Evolutionary conservation across 2,888 invertebrate species (phyloP), one percentile per base, ranked within the genome.

Genomic region (Amphipyra berbera): DNA sequence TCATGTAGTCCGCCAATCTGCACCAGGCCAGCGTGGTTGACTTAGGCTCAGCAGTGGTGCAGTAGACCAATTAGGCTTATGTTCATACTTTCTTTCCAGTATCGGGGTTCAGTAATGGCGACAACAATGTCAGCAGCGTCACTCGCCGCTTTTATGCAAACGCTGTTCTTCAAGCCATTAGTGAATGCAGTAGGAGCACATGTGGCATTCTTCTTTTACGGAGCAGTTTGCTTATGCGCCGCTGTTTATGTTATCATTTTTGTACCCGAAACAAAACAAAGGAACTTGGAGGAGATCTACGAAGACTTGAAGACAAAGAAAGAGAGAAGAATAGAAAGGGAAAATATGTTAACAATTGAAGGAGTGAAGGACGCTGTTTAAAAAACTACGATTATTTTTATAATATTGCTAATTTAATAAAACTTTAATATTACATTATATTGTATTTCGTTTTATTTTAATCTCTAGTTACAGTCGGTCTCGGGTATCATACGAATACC

Each of bases 51-150:
- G 3, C 21, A 21, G 21, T 21, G 21, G 21, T 1, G 21, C 21
- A 21, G 21, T 21, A 21, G 21, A 3, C 21, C 2, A 3, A 30
- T 30, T 6, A 30, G 0, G 30, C 30, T 37, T 41, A 14, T 14
- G 8, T 0, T 42, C 13, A 33, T 27, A 37, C 27, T 54, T 38
- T 53, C 8, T 58, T 90, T 88, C n/a, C 87, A 94, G 94, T 92
- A 90, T 53, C 91, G 94, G 1, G 90, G 90, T 1, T 89, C 90
- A 6, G 90, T 94, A 0, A 86, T 92, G 83, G 93, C 89, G 0
- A 73, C 77, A 0, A 83, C 90, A 0, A 92, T 92, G 91, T 81
- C 90, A 0, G n/a, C 76, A 0, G 87, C 91, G 0, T 83, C 91
- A 0, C n/a, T 84, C 0, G 65, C 83, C 0, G 89, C 79, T 49